Conservation (phyloP, 2,888 invertebrate genomes). For the Lithophane socia region DNA sequence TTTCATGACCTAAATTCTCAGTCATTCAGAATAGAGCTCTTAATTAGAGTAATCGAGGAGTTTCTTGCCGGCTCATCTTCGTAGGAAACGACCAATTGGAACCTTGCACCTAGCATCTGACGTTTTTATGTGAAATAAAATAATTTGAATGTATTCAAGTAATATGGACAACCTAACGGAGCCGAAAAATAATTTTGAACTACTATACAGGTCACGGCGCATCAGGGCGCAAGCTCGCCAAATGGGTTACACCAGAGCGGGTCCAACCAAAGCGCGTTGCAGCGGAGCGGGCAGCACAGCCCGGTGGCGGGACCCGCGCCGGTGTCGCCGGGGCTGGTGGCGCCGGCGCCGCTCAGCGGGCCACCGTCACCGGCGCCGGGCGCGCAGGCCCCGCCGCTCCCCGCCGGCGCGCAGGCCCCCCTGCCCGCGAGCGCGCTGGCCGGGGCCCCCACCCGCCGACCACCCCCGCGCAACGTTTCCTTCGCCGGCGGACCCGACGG, state of each 20-base stretch:
- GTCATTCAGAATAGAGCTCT: not conserved
- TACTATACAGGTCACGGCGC: constrained; percentile 62
- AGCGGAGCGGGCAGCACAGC: constrained; percentile 64
- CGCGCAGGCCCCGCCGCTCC: constrained; percentile 62
- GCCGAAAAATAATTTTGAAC: not conserved
- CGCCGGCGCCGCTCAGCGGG: constrained; percentile 61
- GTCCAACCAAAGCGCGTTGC: constrained; percentile 72
- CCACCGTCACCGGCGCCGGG: constrained; percentile 62
- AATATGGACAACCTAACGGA: not conserved
- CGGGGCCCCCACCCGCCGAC: constrained; percentile 71
- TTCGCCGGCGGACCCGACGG: constrained; percentile 88
- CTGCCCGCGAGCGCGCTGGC: constrained; percentile 63
- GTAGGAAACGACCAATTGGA: not conserved
- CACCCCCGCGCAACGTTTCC: constrained; percentile 87
- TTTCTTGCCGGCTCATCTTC: not conserved
- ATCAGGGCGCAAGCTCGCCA: constrained; percentile 66
- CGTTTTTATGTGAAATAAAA: not conserved
- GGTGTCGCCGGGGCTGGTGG: constrained; percentile 37
- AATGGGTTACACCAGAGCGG: constrained; percentile 69
- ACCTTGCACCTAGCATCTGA: no score
- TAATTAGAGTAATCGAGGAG: not conserved
- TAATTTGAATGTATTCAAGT: not conserved
- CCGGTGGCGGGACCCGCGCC: constrained; percentile 60
- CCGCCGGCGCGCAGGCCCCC: constrained; percentile 60
- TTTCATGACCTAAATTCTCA: not conserved